These are phyloP conservation scores for Notodromas monacha DNA, from an alignment of 2,888 invertebrate genomes.

Conservation along the genomic window DNA sequence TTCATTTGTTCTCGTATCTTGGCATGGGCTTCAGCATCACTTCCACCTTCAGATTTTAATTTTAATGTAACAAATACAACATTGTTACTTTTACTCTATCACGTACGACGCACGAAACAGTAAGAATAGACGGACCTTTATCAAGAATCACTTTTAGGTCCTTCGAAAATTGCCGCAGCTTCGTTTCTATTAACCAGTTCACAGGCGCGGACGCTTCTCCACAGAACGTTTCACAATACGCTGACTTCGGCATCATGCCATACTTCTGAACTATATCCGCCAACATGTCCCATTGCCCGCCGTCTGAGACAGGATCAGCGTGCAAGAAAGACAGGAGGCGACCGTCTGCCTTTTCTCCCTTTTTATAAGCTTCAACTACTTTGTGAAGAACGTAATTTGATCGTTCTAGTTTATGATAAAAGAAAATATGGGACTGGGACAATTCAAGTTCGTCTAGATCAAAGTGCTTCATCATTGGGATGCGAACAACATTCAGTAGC, in stretches of 20 bases:
- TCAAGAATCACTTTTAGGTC: too few relatives aligned
- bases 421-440: constrained; percentile 56
- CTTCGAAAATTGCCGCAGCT: too few relatives aligned
- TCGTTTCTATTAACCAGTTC: too few relatives aligned
- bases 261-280: constrained; percentile 53
- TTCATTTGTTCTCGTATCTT: constrained; percentile 34
- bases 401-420: constrained; percentile 74
- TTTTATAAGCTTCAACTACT: constrained; percentile 35
- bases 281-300: constrained; percentile 78
- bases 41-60: too few relatives aligned
- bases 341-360: constrained; percentile 40
- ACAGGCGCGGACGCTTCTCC: too few relatives aligned
- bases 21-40: too few relatives aligned
- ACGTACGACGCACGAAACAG: too few relatives aligned
- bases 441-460: constrained; percentile 67
- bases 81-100: too few relatives aligned
- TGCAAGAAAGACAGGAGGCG: constrained; percentile 11
- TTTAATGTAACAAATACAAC: too few relatives aligned
- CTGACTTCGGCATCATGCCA: constrained; percentile 57
- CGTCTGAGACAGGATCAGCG: constrained; percentile 48
- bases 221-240: constrained; percentile 49
- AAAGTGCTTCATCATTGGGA: constrained; percentile 48
- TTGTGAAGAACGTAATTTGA: constrained; percentile 53
- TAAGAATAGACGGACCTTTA: too few relatives aligned
- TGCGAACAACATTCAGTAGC: constrained; percentile 43